Evolutionary conservation across 2,113 vertebrate species (phyloP).

Genomic region (Nycticorax nycticorax): DNA sequence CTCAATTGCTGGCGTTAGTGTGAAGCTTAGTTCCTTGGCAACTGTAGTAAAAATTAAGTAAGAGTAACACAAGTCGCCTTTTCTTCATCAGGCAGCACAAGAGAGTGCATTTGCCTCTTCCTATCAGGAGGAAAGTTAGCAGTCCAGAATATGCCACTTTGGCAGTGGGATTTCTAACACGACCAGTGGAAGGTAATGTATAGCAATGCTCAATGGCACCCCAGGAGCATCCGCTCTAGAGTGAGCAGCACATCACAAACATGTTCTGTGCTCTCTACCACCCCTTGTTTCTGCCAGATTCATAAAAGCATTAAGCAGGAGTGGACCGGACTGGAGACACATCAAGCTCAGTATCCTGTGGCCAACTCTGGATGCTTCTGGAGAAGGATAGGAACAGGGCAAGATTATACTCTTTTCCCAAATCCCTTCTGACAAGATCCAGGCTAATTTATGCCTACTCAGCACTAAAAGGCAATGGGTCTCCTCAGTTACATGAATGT

Average conservation of each 20-base stretch:
- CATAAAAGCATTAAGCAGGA: background rate
- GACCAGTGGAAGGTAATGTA: background rate
- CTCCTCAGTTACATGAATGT: background rate
- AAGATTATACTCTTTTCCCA: background rate
- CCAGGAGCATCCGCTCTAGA: background rate
- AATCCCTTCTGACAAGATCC: background rate
- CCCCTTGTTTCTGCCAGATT: background rate
- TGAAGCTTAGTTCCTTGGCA: background rate
- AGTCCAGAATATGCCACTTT: background rate
- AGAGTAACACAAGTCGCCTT: background rate
- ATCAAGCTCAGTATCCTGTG: background rate
- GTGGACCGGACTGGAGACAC: background rate
- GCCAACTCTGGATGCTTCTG: background rate
- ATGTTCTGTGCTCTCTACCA: background rate
- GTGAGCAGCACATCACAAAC: background rate
- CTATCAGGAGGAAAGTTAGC: background rate
- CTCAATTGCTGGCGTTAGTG: background rate
- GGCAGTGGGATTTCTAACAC: background rate
- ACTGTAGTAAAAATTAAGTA: background rate
- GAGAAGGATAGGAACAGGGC: background rate
- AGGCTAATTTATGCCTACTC: background rate
- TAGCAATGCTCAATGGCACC: background rate
- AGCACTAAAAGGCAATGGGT: background rate
- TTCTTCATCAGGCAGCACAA: background rate
- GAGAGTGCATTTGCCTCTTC: background rate